Evolutionary conservation across 53 echinoderm and acorn worm genomes (phyloP).

Genomic region (Paelopatides confundens): DNA sequence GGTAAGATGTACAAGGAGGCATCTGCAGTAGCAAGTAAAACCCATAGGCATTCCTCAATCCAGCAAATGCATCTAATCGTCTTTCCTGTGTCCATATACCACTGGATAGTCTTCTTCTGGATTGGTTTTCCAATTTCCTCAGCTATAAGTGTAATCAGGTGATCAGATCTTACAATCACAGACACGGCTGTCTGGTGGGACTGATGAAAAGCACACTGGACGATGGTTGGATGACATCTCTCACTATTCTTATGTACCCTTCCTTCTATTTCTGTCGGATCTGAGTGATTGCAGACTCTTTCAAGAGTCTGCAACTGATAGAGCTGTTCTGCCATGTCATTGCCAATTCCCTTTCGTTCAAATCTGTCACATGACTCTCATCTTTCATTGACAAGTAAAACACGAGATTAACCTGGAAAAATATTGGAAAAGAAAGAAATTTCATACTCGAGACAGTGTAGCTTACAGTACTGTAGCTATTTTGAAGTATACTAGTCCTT

Average conservation of each 20-base stretch:
- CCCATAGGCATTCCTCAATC: conserved; percentile 4
- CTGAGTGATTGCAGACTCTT: background rate
- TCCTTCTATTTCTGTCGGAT: background rate
- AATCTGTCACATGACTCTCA: too few species aligned
- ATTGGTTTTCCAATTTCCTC: background rate
- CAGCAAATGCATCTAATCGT: background rate
- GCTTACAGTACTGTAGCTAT: too few species aligned
- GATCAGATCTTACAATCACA: conserved; percentile 4
- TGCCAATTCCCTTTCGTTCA: background rate
- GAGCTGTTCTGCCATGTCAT: background rate
- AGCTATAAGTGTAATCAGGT: conserved; percentile 12
- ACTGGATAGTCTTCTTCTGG: conserved; percentile 6
- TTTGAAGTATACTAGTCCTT: too few species aligned
- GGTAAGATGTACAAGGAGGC: conserved; percentile 40
- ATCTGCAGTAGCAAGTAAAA: conserved; percentile 14
- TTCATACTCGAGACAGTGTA: too few species aligned
- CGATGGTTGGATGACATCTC: background rate
- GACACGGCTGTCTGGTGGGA: background rate
- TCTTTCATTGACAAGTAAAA: too few species aligned
- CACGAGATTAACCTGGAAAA: too few species aligned
- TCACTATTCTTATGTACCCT: background rate
- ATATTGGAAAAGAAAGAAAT: too few species aligned
- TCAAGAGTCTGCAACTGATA: background rate
- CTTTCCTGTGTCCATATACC: conserved; percentile 14
- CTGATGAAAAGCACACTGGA: conserved; percentile 22